Percentiles rank a stretch among this genome's conserved stretches.
Conservation (phyloP, 1,140 invertebrate genomes). For the Aleiodes sp. region DNA sequence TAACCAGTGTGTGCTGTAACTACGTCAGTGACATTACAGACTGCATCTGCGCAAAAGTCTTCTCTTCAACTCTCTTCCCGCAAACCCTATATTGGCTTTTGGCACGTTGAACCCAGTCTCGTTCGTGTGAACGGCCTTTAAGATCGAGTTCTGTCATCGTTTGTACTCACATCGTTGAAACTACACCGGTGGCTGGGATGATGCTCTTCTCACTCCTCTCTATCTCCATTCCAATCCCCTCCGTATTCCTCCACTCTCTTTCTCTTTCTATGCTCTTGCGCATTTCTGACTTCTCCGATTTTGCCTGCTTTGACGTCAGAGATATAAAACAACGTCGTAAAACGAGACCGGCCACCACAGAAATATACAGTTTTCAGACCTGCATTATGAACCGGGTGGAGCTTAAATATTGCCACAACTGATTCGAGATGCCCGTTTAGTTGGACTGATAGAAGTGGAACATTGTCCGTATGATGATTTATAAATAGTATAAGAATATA, state of each 20-base stretch:
- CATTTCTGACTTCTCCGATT: slow-evolving; percentile 28
- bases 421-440: slow-evolving; percentile 42
- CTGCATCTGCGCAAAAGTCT: slow-evolving; percentile 19
- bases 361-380: slow-evolving; percentile 45
- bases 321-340: slow-evolving; percentile 53
- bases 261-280: slow-evolving; percentile 33
- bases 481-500: slow-evolving; percentile 57
- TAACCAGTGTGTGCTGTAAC: not conserved
- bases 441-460: slow-evolving; percentile 58
- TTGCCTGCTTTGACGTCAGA: slow-evolving; percentile 55
- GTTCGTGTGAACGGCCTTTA: slow-evolving; percentile 45
- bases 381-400: slow-evolving; percentile 49
- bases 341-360: slow-evolving; percentile 49
- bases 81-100: slow-evolving; percentile 21
- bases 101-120: slow-evolving; percentile 45
- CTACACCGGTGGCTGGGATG: slow-evolving; percentile 14
- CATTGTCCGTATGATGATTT: slow-evolving; percentile 57
- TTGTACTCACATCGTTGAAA: not conserved
- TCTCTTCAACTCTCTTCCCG: not conserved
- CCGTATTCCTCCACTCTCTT: too few relatives aligned
- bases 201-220: slow-evolving; percentile 16
- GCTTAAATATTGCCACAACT: slow-evolving; percentile 50
- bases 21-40: not conserved
- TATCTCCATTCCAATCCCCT: too few relatives aligned
- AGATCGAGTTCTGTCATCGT: slow-evolving; percentile 44